Base-by-base conservation (phyloP, 1,140 invertebrate species). In the Brachionus manjavacas region DNA sequence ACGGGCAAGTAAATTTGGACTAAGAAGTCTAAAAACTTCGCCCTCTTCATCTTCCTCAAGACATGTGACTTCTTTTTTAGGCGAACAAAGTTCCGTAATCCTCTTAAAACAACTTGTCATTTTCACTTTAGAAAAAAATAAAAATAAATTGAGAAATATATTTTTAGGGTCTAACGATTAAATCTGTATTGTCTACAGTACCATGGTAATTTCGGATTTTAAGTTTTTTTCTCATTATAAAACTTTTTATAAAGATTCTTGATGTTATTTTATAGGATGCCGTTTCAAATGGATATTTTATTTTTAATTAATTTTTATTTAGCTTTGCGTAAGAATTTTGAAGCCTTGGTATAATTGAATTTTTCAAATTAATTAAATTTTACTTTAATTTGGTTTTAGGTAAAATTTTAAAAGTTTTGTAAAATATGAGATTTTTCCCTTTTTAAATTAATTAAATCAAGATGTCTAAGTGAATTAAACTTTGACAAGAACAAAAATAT, bases 41-140 rank as follows among this genome's bases (percentile, higher is more conserved):
- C 79, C 79, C 14, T 81, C 79, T 81, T 81, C 79, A 28, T 68
- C 31, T 9, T 81, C 79, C 52, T 81, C 79, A 35, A 64, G 25
- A 41, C n/a, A 60, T 31, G 12, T n/a, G 14, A 7, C 39, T 11
- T 76, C 46, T 49, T 20, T 28, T 49, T 76, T 76, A 25, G 8
- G 16, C 23, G 41, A 46, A 12, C 52, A 49, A 23, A 49, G 23
- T 14, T 76, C 72, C 14, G 52, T 76, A 11, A 76, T 23, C 25
- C n/a, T 23, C 12, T 25, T 76, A 23, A 76, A 25, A 14, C 7
- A 49, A 46, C 46, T 76, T 23, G 72, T 9, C 72, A 76, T 76
- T 43, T 11, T 72, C 12, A 14, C 23, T 14, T 68, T 35, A 68
- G 35, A 68, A n/a, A 68, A 68, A 68, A 14, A 12, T 35, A 23